Percentiles rank a stretch among this genome's conserved stretches.
Evolutionary conservation across 2,113 vertebrate genomes (phyloP).

Genomic region (Istiophorus platypterus): DNA sequence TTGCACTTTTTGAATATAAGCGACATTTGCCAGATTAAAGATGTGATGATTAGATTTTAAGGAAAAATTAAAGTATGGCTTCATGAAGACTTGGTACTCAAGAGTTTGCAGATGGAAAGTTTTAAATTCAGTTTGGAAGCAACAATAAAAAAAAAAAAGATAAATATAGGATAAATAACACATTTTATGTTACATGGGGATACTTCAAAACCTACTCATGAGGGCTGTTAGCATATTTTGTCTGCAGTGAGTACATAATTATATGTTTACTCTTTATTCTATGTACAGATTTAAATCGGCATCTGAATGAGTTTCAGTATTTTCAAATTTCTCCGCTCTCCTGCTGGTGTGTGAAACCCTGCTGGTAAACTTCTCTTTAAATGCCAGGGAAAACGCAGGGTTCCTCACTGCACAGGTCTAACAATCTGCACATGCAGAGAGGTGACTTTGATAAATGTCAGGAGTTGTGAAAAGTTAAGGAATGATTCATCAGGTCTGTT

Average conservation of each 20-base stretch:
- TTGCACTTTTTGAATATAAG: not conserved
- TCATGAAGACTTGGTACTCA: not conserved
- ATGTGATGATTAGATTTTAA: not conserved
- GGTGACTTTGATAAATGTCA: conserved; percentile 31
- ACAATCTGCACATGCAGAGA: not conserved
- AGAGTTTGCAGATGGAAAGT: not conserved
- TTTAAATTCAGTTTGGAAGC: not conserved
- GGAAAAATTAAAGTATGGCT: not conserved
- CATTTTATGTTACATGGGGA: not conserved
- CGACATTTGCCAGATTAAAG: not conserved
- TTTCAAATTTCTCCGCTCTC: conserved; percentile 28
- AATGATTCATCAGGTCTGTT: not conserved
- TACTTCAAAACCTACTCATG: not conserved
- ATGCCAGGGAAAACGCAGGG: conserved; percentile 26
- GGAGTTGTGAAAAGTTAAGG: not conserved
- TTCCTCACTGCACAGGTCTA: conserved; percentile 5
- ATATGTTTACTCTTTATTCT: conserved; percentile 17
- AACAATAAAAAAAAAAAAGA: not conserved
- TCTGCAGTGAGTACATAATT: conserved; percentile 5
- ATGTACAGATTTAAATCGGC: conserved; percentile 4
- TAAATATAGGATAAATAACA: not conserved
- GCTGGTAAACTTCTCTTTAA: conserved; percentile 33
- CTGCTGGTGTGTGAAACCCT: conserved; percentile 26
- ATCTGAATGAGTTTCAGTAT: conserved; percentile 23
- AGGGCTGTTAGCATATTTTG: not conserved